These are phyloP conservation scores for Mixornis gularis DNA, from an alignment of 2,113 vertebrate genomes.

Conservation along the genomic window DNA sequence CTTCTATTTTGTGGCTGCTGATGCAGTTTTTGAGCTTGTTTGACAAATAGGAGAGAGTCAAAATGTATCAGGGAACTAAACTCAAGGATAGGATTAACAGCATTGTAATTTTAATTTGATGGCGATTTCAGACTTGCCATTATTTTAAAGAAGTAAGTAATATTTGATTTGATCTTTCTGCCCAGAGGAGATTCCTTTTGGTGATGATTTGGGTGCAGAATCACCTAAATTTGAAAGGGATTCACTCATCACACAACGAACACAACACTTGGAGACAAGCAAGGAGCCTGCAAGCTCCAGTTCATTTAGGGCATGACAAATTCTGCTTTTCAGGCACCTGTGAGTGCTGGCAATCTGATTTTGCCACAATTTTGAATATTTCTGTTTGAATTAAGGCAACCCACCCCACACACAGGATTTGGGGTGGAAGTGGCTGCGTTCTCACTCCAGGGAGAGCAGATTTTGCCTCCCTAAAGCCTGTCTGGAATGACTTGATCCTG, in stretches of 20 bases:
- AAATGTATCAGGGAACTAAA: neutral
- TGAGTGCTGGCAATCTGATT: neutral
- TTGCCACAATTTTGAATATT: neutral
- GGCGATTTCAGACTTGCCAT: neutral
- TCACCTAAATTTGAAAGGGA: neutral
- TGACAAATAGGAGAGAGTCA: neutral
- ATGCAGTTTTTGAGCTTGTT: neutral
- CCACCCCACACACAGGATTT: neutral
- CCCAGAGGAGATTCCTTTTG: neutral
- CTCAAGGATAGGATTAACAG: neutral
- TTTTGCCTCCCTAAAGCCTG: neutral
- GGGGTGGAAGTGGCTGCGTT: neutral
- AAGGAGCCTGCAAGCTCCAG: neutral
- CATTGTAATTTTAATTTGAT: neutral
- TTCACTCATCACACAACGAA: neutral
- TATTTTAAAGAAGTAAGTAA: accelerated
- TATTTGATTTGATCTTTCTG: neutral
- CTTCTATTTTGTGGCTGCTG: neutral
- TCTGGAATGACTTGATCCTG: neutral
- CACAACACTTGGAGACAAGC: neutral
- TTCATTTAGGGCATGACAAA: accelerated
- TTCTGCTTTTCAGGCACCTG: neutral
- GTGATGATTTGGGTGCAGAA: neutral
- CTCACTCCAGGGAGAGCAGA: neutral
- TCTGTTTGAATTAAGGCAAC: neutral